Percentiles rank a stretch among this genome's conserved stretches.
These are phyloP conservation scores for Melanostoma mellinum DNA, from an alignment of 2,888 invertebrate genomes.

Conservation along the genomic window DNA sequence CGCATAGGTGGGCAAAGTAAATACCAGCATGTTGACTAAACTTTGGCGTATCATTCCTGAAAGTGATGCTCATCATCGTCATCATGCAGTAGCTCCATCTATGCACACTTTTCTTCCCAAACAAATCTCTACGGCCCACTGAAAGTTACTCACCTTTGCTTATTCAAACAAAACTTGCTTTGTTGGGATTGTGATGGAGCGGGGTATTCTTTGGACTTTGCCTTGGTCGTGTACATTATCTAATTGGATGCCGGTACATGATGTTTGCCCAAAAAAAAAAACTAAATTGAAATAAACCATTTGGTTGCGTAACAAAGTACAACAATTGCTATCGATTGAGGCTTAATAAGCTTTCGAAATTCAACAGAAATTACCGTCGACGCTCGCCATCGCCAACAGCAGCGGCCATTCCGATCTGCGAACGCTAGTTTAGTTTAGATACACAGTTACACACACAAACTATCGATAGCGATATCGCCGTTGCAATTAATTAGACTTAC, in stretches of 20 bases:
- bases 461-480: constrained; percentile 20
- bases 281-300: background rate
- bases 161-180: constrained; percentile 68
- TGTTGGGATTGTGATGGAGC: constrained; percentile 16
- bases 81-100: constrained; percentile 29
- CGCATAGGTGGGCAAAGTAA: constrained; percentile 68
- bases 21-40: constrained; percentile 62
- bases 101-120: constrained; percentile 8
- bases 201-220: background rate
- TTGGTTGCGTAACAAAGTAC: constrained; percentile 15
- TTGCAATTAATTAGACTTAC: constrained; percentile 71
- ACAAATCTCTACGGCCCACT: constrained; percentile 50
- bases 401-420: constrained; percentile 16
- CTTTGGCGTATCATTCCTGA: constrained; percentile 69
- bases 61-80: constrained; percentile 70
- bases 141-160: constrained; percentile 71
- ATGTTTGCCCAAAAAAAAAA: constrained; percentile 44
- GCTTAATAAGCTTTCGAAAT: constrained; percentile 52
- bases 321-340: constrained; percentile 54
- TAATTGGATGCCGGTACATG: constrained; percentile 60
- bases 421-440: background rate
- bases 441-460: constrained; percentile 22
- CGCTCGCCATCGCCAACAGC: background rate
- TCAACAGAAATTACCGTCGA: constrained; percentile 13
- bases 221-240: constrained; percentile 37